Evolutionary conservation across 2,888 invertebrate species (phyloP), one percentile per base, ranked within the genome.

Genomic region (Chrysodeixis includens): DNA sequence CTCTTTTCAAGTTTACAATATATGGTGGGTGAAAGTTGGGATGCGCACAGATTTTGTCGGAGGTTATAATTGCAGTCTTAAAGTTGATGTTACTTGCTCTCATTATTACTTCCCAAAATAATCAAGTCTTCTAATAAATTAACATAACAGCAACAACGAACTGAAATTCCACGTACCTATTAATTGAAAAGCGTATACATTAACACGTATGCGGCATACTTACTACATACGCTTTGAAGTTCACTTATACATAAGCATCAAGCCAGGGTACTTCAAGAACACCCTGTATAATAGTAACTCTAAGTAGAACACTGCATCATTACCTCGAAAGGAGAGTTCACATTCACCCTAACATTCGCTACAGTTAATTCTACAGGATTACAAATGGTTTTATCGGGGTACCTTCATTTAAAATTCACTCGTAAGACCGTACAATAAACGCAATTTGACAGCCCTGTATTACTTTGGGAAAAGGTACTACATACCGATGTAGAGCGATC

Each of bases 221-320:
- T 26, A 26, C 26, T 64, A 62, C 51, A 56, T 60, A 54, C 52
- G 65, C 76, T 73, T 71, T 53, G 32, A 55, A 73, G 67, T 71
- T 70, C 73, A 72, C 78, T 64, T 63, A 18, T 62, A 72, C 66
- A 73, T 66, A 71, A 76, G 74, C 65, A 74, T 78, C 76, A 71
- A 78, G 69, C 63, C 62, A 61, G 68, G 74, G 62, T 62, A 59
- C 68, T 69, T 72, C 67, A 67, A 76, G 77, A 71, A 46, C 58
- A 44, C 57, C 61, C 73, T 69, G 65, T 71, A 73, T 70, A 68
- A 72, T 66, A 79, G 75, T 69, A 57, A 71, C 68, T 66, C 56
- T 71, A 71, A 73, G 71, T 75, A 56, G 58, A 54, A 54, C 56
- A 64, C 60, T 65, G 52, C 63, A 56, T 62, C 65, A 70, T 66